Evolutionary conservation across 1,140 invertebrate species (phyloP), one percentile per base, ranked within the genome.

Genomic region (Neodiprion pinetum): DNA sequence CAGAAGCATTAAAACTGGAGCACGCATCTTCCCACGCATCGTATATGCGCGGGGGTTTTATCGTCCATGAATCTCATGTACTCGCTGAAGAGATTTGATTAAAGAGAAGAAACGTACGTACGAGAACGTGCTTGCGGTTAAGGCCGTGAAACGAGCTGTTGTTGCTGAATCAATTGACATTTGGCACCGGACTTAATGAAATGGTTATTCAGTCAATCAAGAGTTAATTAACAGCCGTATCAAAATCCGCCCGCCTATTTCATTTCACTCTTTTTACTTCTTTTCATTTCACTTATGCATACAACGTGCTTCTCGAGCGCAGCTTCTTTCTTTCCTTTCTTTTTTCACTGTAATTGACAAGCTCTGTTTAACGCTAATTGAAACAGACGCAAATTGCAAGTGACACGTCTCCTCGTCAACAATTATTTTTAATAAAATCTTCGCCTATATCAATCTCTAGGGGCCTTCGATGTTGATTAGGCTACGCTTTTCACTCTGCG

Each of bases 121-220:
- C 4, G 53, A n/a, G 50, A 61, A 61, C 53, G n/a, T 14, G n/a
- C 53, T 8, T 0, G 10, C 53, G 9, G 53, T 17, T 14, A 14
- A 61, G 3, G 11, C 11, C 53, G 9, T 61, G 11, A 17, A 12
- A 61, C 53, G 9, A 17, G 53, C n/a, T 5, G 53, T 61, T 61
- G 53, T 61, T 61, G 53, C 53, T 17, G 53, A 61, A 61, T 17
- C 53, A 61, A 61, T 61, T 61, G 53, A 61, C 53, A 61, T 61
- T 61, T 61, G 53, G 53, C 53, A 61, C 53, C n/a, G 53, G 8
- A 61, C 28, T 61, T 61, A 61, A 61, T 61, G 11, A 9, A 61
- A 61, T 61, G 53, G n/a, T 61, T 61, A 61, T 61, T 61, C 53
- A 61, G 11, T 61, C 11, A 61, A 61, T 61, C 11, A 61, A 17